A percentile compares a stretch with the other conserved stretches of the same genome.
Evolutionary conservation across 2,888 invertebrate genomes (phyloP).

Genomic region (Acanthococcus lagerstroemiae): DNA sequence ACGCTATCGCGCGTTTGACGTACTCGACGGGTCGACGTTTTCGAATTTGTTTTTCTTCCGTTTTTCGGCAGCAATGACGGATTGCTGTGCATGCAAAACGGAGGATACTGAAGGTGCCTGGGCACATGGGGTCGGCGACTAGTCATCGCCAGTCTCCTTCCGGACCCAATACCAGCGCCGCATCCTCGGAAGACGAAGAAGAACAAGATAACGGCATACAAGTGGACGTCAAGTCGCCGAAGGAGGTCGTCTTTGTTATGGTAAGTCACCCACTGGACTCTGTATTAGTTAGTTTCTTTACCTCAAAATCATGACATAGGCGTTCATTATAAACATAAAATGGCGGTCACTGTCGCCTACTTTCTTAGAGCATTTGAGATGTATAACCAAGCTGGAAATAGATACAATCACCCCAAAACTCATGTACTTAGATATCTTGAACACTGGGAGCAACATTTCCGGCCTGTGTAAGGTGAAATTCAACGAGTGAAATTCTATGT

Average conservation of each 20-base stretch:
- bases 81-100: constrained; percentile 24
- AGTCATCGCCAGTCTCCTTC: constrained; percentile 33
- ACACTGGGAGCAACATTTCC: no score
- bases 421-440: no score
- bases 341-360: no score
- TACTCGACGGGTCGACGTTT: constrained; percentile 3
- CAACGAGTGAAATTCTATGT: no score
- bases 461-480: no score
- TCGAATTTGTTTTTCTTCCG: constrained; percentile 1
- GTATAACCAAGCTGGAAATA: no score
- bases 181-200: constrained; percentile 25
- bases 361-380: no score
- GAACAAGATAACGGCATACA: constrained; percentile 31
- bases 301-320: no score
- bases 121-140: constrained; percentile 35
- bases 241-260: constrained; percentile 23
- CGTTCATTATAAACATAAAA: no score
- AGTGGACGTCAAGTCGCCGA: constrained; percentile 16
- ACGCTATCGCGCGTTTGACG: constrained; percentile 1
- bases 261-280: no score
- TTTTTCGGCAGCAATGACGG: constrained; percentile 28
- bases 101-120: constrained; percentile 27
- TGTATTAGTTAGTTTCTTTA: no score
- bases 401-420: no score
- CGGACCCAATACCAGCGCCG: constrained; percentile 11